phyloP scores from a whole-genome alignment of 2,113 vertebrate genomes.

The Laticauda colubrina region DNA sequence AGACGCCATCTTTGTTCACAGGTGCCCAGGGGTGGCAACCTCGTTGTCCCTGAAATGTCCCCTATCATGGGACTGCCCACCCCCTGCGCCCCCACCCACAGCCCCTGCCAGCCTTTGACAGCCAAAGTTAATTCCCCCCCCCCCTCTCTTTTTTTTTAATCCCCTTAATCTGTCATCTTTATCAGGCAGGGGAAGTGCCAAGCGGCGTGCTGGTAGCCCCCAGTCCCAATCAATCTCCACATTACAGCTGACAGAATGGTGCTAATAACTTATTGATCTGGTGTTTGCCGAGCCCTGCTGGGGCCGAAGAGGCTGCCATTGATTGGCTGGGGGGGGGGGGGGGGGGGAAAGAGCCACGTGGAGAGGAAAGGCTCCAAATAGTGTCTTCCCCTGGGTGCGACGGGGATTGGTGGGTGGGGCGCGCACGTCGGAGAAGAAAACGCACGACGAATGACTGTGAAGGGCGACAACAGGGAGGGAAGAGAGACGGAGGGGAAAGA shows the following conservation, averaged over 20 bases:
- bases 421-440: not conserved
- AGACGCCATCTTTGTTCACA: conserved; percentile 4
- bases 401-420: conserved; percentile 6
- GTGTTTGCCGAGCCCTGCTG: conserved; percentile 81
- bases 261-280: conserved; percentile 99
- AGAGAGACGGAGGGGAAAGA: not conserved
- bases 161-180: conserved; percentile 99
- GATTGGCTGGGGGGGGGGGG: conserved; percentile 81
- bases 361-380: conserved; percentile 66
- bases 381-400: conserved; percentile 61
- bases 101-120: conserved; percentile 83
- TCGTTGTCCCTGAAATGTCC: conserved; percentile 58
- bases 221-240: conserved; percentile 96
- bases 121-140: conserved; percentile 86
- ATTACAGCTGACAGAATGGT: conserved; percentile 99
- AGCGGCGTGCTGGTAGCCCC: conserved; percentile 76
- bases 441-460: not conserved
- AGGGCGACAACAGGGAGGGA: not conserved
- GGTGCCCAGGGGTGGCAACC: conserved; percentile 47
- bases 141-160: conserved; percentile 76
- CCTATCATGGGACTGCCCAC: conserved; percentile 52
- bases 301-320: conserved; percentile 85
- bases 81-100: conserved; percentile 31
- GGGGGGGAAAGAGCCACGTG: conserved; percentile 57
- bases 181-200: conserved; percentile 87